Base-by-base conservation (phyloP, 1,140 invertebrate species). In the Andricus grossulariae region DNA sequence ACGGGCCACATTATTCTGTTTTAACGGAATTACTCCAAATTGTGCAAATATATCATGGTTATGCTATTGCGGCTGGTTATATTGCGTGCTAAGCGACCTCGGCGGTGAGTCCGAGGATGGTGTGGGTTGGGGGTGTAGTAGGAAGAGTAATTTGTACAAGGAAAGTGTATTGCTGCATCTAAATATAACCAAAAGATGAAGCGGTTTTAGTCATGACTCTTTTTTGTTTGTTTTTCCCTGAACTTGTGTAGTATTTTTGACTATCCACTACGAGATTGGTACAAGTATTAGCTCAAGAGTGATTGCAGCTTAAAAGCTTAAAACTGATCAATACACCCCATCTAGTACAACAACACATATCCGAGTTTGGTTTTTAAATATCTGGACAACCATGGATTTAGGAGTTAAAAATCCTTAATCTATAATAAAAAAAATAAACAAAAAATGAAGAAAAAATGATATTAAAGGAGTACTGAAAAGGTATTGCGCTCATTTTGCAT, bases 1-100 rank as follows among this genome's bases (percentile, higher is more conserved):
- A 45, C 45, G 73, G 77, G 77, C 73, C 70, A 60, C 78, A 82
- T 82, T 80, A 82, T 83, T 82, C 76, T 79, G 80, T 81, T 86
- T 85, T 85, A 86, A 83, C 81, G 79, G 60, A 86, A 87, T 87
- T 87, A 86, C 85, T 86, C 81, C 77, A 86, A 86, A 87, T 86
- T 86, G 84, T 82, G 72, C 66, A 76, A 72, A 85, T 87, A 85
- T 83, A 87, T 87, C 85, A 87, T 84, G 79, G 80, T 85, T 87
- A 87, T 86, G 82, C 76, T 82, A 83, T 83, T 85, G 81, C 79
- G 79, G 80, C 73, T 16, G 79, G 81, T 80, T 84, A 84, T 86
- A 86, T 84, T 83, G 80, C 85, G 81, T 77, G 76, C 77, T 78
- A 76, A 81, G 80, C 73, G 70, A 83, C 57, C 76, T 50, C 50